Base-by-base conservation (phyloP, 2,888 invertebrate genomes). In the Sipha maydis region DNA sequence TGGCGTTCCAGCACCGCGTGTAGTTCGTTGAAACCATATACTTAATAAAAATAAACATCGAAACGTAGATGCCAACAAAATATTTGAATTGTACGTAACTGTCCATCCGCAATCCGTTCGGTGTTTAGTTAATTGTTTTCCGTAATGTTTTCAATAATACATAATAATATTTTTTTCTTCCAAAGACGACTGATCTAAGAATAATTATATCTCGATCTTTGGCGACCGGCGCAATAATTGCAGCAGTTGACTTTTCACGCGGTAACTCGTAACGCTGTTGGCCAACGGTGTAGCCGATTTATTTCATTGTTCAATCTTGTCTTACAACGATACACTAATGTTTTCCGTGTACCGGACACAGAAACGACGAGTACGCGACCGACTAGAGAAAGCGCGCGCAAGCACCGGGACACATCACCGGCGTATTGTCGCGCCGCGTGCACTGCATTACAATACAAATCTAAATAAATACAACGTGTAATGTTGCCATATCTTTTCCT, bases 291-390 rank as follows among this genome's bases (percentile, higher is more conserved):
- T 9, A 5, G 11, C 5, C 41, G 41, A 41, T 41, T 41, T 11
- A 41, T 41, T 41, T 5, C 11, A 85, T 85, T 69, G 48, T 77
- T 69, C 77, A 31, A 69, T 77, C 69, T 85, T 19, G 78, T 85
- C 34, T 69, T 69, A 69, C 54, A 85, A 54, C 41, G 83, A 84
- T 48, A 77, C 5, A 21, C 78, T 77, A 77, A 85, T 78, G 85
- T 61, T 85, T 54, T 78, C 78, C 54, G 54, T 69, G 38, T 56
- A 38, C 34, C 8, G n/a, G 83, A 34, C 0, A 48, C 0, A 48
- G 69, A 28, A 0, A 28, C 3, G 34, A 31, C 19, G 34, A 7
- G 34, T 38, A 25, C 31, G 41, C 19, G 71, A 17, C 61, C 11
- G 71, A 17, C 61, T 11, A 11, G 69, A 71, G 78, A 78, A 85